Base-by-base conservation (phyloP, 2,113 vertebrate genomes). In the Cardinalis cardinalis region DNA sequence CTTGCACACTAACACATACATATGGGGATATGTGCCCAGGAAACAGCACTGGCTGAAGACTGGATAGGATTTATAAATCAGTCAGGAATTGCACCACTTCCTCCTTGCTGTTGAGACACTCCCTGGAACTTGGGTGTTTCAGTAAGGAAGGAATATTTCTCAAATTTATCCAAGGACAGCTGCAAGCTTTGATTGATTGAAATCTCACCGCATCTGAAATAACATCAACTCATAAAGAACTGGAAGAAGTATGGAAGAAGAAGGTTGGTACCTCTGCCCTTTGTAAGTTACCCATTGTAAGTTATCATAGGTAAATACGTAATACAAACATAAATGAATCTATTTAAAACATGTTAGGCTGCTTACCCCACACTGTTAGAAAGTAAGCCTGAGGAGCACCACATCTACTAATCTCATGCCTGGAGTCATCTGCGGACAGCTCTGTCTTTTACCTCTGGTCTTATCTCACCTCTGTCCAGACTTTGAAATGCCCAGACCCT, bases 1-100 rank as follows among this genome's bases (percentile, higher is more conserved):
- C 51, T 29, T 38, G 25, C 46, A 73, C 15, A 18, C 0, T 2
- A 36, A 61, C 36, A 52, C 31, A 53, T 0, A 1, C 18, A 38
- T 8, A 8, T 8, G 9, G 25, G 25, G 36, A 18, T 55, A 65
- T 5, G 34, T 24, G 32, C 11, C 41, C 79, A 71, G 52, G 52
- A 58, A 66, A 72, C 7, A 71, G 53, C 49, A 49, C 60, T 53
- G 51, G 18, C 55, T 84, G 49, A 86, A 72, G 36, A 60, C 55
- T 55, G 28, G n/a, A 36, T 12, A 48, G 36, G 24, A 83, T 64
- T 72, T 76, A 86, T 56, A 66, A 64, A 64, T 64, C 59, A 64
- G 3, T 38, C 29, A 72, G 41, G 32, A 77, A 51, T 49, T 46
- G 32, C 28, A 66, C 49, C 10, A 28, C 59, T 87, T 91, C 19